Percentiles rank a stretch among this genome's conserved stretches.
Evolutionary conservation across 2,888 invertebrate genomes (phyloP).

Genomic region (Tricholauxania praeusta): DNA sequence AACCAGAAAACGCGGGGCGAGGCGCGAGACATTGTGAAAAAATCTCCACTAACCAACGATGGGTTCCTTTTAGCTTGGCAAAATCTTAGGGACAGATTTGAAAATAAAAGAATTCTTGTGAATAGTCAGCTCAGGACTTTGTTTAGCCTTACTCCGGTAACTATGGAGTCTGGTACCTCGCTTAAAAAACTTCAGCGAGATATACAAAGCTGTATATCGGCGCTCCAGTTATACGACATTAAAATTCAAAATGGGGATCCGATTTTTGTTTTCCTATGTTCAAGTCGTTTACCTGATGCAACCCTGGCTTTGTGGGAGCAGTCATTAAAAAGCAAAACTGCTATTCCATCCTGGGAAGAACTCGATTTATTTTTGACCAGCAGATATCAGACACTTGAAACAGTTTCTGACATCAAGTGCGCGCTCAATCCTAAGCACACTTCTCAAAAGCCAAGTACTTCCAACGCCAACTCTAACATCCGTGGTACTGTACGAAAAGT

Average conservation of each 20-base stretch:
- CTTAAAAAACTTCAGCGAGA: conserved; percentile 12
- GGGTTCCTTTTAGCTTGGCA: not conserved
- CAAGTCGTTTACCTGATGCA: not conserved
- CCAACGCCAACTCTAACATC: too few species aligned
- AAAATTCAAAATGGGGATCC: not conserved
- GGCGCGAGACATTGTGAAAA: not conserved
- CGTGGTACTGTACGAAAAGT: too few species aligned
- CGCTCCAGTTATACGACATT: not conserved
- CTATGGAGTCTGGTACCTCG: not conserved
- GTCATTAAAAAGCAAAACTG: too few species aligned
- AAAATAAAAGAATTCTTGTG: conserved; percentile 1
- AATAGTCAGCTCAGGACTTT: conserved; percentile 4
- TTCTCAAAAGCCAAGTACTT: too few species aligned
- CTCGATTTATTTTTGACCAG: not conserved
- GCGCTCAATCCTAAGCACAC: not conserved
- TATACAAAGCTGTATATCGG: conserved; percentile 3
- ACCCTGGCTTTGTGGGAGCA: too few species aligned
- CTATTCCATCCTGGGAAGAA: conserved; percentile 1
- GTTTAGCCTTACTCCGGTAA: not conserved
- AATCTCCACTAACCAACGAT: not conserved
- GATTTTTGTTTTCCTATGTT: not conserved
- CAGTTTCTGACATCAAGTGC: not conserved
- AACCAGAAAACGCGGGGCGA: conserved; percentile 10
- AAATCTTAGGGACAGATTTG: not conserved
- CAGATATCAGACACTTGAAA: not conserved